Base-by-base conservation (phyloP, 2,113 vertebrate genomes). In the Cavia aperea region DNA sequence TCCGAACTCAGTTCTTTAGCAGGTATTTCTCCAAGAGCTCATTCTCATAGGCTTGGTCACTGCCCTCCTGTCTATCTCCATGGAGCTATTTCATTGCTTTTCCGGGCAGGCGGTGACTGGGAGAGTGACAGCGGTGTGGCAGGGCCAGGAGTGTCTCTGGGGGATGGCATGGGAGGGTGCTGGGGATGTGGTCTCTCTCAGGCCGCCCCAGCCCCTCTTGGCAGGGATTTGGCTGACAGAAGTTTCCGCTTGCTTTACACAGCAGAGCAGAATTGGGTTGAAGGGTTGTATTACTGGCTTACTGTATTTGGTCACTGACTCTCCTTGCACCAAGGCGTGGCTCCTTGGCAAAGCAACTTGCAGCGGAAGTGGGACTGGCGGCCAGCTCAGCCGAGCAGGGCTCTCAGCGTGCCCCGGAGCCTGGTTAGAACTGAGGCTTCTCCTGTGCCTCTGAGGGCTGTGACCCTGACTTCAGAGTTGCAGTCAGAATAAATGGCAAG, bases 311-410 rank as follows among this genome's bases (percentile, higher is more conserved):
- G n/a, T 81, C 87, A 49, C 91, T 79, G 95, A 94, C 93, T 16
- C 23, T 31, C 46, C 39, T 19, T 68, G 60, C 2, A 49, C 72
- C 81, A 54, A 95, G 18, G 72, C 84, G 6, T 84, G 31, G 39
- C 51, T 94, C 70, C 79, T 85, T 84, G 79, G 68, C 93, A 96
- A 95, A 95, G 77, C 89, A 89, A 89, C 81, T 77, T 95, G 36
- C 94, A 51, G 92, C 65, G 86, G 24, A 93, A 96, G 90, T 51
- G 26, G 84, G 77, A 91, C 62, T 29, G 62, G 36, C 49, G 90
- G 8, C 46, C 62, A 49, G 12, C 23, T 14, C 36, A 95, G 29
- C 33, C 93, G 92, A 90, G 92, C 33, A 39, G 62, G 51, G 81
- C 26, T 46, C 56, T 4, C 73, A 85, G 63, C 60, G 73, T 0